Percentiles rank a stretch among this genome's conserved stretches.
Conservation (phyloP, 2,888 invertebrate genomes). For the Erebia palarica region DNA sequence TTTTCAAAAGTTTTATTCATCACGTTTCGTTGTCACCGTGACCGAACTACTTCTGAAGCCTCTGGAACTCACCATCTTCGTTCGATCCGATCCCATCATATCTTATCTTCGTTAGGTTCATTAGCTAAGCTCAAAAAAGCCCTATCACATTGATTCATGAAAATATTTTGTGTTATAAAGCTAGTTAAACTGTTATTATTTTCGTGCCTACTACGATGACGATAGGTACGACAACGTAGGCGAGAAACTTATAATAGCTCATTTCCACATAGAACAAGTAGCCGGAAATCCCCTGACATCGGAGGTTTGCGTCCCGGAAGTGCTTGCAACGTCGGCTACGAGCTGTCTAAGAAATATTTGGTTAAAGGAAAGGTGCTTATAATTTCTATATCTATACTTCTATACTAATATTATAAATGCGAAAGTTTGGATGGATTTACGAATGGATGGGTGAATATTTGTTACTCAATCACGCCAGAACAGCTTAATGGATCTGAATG, state of each 20-base stretch:
- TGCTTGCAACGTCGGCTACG: constrained; percentile 5
- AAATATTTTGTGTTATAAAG: background rate
- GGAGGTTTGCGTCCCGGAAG: constrained; percentile 16
- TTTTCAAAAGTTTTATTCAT: too few species aligned
- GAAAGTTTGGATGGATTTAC: too few species aligned
- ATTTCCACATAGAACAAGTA: constrained; percentile 10
- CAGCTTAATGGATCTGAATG: too few species aligned
- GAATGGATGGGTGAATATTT: too few species aligned
- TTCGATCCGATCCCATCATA: too few species aligned
- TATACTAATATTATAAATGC: background rate
- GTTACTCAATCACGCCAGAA: too few species aligned
- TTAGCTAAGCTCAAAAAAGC: too few species aligned
- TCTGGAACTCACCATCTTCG: too few species aligned
- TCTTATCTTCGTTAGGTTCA: too few species aligned
- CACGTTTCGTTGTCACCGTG: too few species aligned
- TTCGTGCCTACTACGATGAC: background rate
- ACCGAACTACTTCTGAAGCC: too few species aligned
- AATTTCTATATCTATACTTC: background rate
- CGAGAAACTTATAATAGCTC: constrained; percentile 11
- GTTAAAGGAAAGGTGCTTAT: background rate
- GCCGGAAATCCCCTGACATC: constrained; percentile 5
- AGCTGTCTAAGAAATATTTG: constrained; percentile 1
- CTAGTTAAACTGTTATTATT: background rate
- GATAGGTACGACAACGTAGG: background rate
- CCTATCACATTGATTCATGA: background rate